phyloP scores from a whole-genome alignment of 2,888 invertebrate genomes.

The Tribolium freemani region DNA sequence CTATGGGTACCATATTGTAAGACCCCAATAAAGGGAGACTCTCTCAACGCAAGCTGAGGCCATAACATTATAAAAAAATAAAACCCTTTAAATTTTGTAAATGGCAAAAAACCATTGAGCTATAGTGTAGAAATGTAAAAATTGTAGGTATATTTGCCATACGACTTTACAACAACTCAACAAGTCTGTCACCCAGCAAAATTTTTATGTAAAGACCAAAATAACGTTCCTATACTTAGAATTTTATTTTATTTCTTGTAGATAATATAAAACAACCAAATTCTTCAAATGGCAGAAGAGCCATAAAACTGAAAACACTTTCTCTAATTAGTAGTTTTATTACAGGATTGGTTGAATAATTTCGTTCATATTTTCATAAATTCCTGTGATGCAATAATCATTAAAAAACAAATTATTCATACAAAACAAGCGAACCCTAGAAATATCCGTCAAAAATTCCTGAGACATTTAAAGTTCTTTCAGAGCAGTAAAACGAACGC shows the following conservation, averaged over 20 bases:
- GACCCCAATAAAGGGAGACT: too few species aligned
- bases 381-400: constrained; percentile 24
- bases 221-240: background rate
- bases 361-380: constrained; percentile 13
- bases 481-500: constrained; percentile 1
- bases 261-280: background rate
- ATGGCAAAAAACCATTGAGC: too few species aligned
- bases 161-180: too few species aligned
- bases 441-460: background rate
- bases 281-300: constrained; percentile 6
- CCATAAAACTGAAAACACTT: constrained; percentile 9
- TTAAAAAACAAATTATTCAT: constrained; percentile 20
- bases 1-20: too few species aligned
- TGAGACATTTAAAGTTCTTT: background rate
- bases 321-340: constrained; percentile 19
- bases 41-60: too few species aligned
- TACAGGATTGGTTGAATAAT: background rate
- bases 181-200: background rate
- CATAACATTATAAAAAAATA: too few species aligned
- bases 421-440: constrained; percentile 5
- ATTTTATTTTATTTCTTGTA: background rate
- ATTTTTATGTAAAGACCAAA: background rate
- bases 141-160: too few species aligned
- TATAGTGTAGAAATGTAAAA: too few species aligned
- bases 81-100: too few species aligned